phyloP scores from a whole-genome alignment of 2,797 vertebrate genomes.

The Manis pentadactyla region DNA sequence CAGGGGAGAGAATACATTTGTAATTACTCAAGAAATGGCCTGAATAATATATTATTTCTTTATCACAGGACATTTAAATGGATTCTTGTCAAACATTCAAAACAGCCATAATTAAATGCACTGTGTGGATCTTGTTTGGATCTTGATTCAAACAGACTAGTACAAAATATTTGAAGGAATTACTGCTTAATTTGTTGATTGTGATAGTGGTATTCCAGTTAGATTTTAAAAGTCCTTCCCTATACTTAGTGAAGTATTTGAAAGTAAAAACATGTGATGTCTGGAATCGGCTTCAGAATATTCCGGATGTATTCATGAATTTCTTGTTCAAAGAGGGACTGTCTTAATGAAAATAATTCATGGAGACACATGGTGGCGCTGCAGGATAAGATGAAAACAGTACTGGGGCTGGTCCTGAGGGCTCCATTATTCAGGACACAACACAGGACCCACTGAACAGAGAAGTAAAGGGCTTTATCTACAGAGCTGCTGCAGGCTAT shows the following conservation, averaged over 20 bases:
- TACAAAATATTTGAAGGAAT: neutral
- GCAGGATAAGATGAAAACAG: conserved; percentile 70
- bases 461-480: neutral
- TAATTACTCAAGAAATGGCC: conserved; percentile 13
- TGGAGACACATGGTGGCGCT: conserved; percentile 81
- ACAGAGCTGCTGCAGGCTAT: neutral
- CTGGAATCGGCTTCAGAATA: conserved; percentile 31
- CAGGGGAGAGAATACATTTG: neutral
- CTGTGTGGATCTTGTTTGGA: neutral
- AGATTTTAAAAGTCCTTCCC: neutral
- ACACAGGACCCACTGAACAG: neutral
- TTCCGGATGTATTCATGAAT: neutral
- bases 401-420: neutral
- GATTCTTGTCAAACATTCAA: neutral
- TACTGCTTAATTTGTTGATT: neutral
- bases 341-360: neutral
- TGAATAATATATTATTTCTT: conserved; percentile 48
- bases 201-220: neutral
- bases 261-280: neutral
- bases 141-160: neutral
- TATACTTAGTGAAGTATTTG: neutral
- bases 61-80: neutral
- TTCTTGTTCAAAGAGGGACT: neutral
- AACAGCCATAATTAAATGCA: conserved; percentile 1
- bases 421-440: conserved; percentile 4